phyloP scores from a whole-genome alignment of 2,113 vertebrate species.

The Vanacampus margaritifer region DNA sequence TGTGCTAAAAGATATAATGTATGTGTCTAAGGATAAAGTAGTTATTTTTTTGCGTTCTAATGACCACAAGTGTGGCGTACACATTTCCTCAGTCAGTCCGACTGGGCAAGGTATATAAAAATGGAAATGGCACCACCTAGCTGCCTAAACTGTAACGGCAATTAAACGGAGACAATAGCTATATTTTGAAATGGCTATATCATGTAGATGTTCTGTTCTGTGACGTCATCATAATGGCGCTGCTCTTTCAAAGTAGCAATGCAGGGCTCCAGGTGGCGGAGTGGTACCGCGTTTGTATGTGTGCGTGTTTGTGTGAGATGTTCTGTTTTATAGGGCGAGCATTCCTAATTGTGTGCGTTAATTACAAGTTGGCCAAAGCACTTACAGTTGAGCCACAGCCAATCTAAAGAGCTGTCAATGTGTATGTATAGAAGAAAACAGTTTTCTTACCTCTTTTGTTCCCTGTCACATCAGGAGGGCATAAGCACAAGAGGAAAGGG shows the following conservation, averaged over 20 bases:
- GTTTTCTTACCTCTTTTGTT: constrained; percentile 89
- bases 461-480: constrained; percentile 74
- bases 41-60: not conserved
- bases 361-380: not conserved
- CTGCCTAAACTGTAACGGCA: not conserved
- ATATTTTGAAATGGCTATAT: not conserved
- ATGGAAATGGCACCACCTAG: not conserved
- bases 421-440: not conserved
- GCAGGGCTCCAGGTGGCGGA: too few relatives aligned
- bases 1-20: not conserved
- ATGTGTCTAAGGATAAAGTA: not conserved
- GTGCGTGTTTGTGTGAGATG: too few relatives aligned
- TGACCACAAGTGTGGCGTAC: not conserved
- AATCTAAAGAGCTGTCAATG: not conserved
- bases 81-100: not conserved
- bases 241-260: too few relatives aligned
- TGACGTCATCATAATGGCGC: too few relatives aligned
- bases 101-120: not conserved
- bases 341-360: not conserved
- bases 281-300: too few relatives aligned
- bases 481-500: constrained; percentile 44
- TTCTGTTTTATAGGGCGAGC: not conserved
- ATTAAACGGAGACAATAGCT: not conserved
- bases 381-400: not conserved
- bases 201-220: not conserved